Evolutionary conservation across 2,888 invertebrate species (phyloP).

Genomic region (Trissolcus japonicus): DNA sequence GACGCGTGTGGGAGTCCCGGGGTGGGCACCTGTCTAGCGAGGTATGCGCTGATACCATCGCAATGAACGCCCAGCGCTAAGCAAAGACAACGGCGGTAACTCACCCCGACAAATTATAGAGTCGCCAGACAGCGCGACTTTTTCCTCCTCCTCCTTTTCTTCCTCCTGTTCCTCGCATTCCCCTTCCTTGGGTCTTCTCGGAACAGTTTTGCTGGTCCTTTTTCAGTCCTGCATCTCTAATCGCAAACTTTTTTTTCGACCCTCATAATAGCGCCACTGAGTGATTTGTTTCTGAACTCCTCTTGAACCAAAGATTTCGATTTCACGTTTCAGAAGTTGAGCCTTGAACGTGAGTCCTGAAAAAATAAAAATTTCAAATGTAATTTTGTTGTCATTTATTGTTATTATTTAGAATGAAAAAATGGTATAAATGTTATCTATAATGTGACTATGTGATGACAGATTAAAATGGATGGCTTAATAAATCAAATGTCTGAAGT

Average conservation of each 20-base stretch:
- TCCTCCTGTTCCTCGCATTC: slow-evolving; percentile 42
- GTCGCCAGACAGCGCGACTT: slow-evolving; percentile 70
- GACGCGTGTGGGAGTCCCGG: slow-evolving; percentile 69
- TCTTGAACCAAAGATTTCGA: no score
- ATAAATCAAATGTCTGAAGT: slow-evolving; percentile 16
- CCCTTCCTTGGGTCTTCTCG: slow-evolving; percentile 2
- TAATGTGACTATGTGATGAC: slow-evolving; percentile 3
- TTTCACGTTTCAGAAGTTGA: no score
- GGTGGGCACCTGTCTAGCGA: slow-evolving; percentile 75
- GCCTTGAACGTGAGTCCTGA: no score
- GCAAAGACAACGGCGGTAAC: slow-evolving; percentile 75
- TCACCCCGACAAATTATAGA: slow-evolving; percentile 75
- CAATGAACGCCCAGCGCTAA: slow-evolving; percentile 72
- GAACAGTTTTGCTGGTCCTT: slow-evolving; percentile 11
- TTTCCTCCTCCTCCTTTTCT: slow-evolving; percentile 56
- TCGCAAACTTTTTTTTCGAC: slow-evolving; percentile 26
- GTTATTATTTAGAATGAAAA: no score
- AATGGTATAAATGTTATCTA: no score
- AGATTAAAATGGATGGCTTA: slow-evolving; percentile 5
- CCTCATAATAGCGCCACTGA: slow-evolving; percentile 43
- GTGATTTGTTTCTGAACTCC: slow-evolving; percentile 39
- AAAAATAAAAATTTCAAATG: no score
- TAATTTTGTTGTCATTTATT: no score
- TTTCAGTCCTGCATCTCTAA: slow-evolving; percentile 14
- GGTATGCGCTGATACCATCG: slow-evolving; percentile 74